Base-by-base conservation (phyloP, 1,140 invertebrate genomes). In the Daktulosphaira vitifoliae region DNA sequence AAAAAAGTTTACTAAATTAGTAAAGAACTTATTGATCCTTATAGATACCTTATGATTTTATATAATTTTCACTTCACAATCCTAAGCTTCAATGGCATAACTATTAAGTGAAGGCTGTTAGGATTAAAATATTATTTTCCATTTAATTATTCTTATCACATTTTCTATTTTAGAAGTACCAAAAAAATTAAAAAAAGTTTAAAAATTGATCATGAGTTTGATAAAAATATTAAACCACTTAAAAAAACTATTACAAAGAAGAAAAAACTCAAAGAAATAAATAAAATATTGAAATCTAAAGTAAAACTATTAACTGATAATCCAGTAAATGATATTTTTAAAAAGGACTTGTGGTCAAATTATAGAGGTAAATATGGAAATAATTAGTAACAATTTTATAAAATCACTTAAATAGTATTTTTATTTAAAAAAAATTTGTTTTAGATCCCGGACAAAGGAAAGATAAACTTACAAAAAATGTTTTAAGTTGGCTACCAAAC, bases 321-420 rank as follows among this genome's bases (percentile, higher is more conserved):
- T 18, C 18, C 56, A 29, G 29, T 23, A n/a, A 62, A 62, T 51
- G 49, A 51, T 33, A 2, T 62, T 2, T 62, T 62, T 18, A 46
- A 62, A 20, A 62, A 62, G 13, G 56, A 62, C 46, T 62, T 62
- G 29, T 62, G 56, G 56, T 20, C 56, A 33, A 22, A 16, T 23
- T 62, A 62, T 46, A 62, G 56, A 62, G 42, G 42, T 62, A 62
- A 29, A 25, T 20, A 15, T 44, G 5, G 39, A 11, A 20, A 42
- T 25, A 8, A 16, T 20, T 6, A 23, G 23, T 8, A 13, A 54
- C 38, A 25, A 39, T 23, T 44, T 44, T 33, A 33, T 6, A 33
- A 33, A 33, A 33, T 11, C 29, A 33, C 5, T 33, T 33, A 33
- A 33, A 5, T 11, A 11, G 11, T 33, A 5, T 33, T 33, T 33